Percentiles rank a stretch among this genome's conserved stretches.
Conservation (phyloP, 2,113 vertebrate genomes). For the Xerus inauris region DNA sequence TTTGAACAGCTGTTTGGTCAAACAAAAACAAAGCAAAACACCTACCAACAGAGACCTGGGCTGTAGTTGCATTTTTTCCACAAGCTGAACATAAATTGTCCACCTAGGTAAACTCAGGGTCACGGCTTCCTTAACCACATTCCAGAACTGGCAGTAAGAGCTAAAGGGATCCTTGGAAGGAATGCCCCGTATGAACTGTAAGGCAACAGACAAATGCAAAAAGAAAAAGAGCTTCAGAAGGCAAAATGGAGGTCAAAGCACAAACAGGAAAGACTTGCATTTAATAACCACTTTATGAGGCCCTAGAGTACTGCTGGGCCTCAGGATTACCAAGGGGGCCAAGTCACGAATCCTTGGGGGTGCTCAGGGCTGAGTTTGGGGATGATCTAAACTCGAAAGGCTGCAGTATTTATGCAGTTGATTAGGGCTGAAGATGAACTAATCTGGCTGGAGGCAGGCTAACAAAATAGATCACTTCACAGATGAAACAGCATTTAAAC, state of each 20-base stretch:
- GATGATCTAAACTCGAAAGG: neutral
- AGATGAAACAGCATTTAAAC: constrained; percentile 8
- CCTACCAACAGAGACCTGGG: neutral
- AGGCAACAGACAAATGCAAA: neutral
- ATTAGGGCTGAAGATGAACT: neutral
- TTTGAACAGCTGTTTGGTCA: constrained; percentile 33
- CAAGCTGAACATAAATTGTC: neutral
- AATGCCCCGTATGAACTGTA: neutral
- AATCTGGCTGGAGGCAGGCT: neutral
- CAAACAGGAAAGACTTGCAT: neutral
- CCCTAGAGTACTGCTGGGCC: neutral
- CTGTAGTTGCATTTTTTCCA: neutral
- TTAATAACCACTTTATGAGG: neutral
- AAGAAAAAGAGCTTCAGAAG: neutral
- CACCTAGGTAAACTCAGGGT: neutral
- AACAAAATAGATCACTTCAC: neutral
- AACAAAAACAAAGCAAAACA: neutral
- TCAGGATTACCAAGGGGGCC: neutral
- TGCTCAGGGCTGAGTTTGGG: neutral
- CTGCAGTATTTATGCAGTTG: neutral
- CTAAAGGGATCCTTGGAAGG: neutral
- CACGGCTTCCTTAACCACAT: neutral
- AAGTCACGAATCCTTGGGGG: neutral
- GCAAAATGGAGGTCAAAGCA: neutral
- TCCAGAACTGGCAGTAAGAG: neutral